A percentile compares a stretch with the other conserved stretches of the same genome.
Evolutionary conservation across 2,797 vertebrate genomes (phyloP).

Genomic region (Threskiornis aethiopicus): DNA sequence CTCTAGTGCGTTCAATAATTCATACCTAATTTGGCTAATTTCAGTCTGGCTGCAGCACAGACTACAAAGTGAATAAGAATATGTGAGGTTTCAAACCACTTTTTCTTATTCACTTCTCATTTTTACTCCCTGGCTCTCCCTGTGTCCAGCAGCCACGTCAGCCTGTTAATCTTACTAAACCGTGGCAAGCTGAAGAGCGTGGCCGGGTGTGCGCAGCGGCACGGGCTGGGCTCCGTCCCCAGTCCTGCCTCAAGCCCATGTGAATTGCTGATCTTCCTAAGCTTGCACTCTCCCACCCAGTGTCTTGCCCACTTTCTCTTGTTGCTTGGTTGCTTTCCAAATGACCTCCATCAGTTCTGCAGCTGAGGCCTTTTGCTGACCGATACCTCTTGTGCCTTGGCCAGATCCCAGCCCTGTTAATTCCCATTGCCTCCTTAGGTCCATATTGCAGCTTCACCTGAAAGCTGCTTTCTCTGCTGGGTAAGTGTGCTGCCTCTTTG

Average conservation of each 20-base stretch:
- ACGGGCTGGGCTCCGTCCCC: background rate
- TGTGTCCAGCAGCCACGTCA: background rate
- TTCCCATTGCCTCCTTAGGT: background rate
- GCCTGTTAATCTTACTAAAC: background rate
- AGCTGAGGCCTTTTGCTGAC: background rate
- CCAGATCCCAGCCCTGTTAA: background rate
- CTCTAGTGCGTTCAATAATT: background rate
- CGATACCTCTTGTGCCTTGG: background rate
- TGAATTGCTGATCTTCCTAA: background rate
- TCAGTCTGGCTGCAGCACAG: background rate
- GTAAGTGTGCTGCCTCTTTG: too few species aligned
- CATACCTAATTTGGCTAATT: slow-evolving; percentile 2
- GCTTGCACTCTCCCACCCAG: background rate
- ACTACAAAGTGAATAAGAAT: background rate
- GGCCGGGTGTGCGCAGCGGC: fast-evolving
- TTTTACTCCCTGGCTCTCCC: background rate
- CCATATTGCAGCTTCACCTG: background rate
- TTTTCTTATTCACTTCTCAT: background rate
- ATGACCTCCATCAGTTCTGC: fast-evolving
- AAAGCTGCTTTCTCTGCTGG: background rate
- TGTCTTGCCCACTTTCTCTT: background rate
- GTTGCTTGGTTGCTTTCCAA: background rate
- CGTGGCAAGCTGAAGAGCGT: fast-evolving
- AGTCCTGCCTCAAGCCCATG: background rate
- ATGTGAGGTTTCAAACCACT: background rate